These are phyloP conservation scores for Vesta saturnalis DNA, from an alignment of 2,888 invertebrate species.

Conservation along the genomic window DNA sequence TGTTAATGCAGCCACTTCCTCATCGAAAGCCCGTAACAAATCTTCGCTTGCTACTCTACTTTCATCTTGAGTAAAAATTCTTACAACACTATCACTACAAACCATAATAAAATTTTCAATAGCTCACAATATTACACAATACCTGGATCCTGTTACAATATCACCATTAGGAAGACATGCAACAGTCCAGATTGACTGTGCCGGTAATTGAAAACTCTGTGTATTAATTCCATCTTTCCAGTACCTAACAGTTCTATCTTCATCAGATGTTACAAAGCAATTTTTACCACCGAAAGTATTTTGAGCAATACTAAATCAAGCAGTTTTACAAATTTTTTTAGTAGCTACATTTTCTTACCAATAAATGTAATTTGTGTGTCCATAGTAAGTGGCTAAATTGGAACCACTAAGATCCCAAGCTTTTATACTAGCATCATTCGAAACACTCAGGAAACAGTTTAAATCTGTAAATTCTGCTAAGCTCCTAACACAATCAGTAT, in stretches of 20 bases:
- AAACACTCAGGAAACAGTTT: constrained; percentile 86
- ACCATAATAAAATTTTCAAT: not conserved
- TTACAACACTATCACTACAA: constrained; percentile 84
- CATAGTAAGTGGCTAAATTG: constrained; percentile 78
- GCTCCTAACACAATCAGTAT: constrained; percentile 91
- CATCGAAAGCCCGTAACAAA: constrained; percentile 73
- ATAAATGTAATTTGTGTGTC: constrained; percentile 92
- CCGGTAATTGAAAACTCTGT: constrained; percentile 79
- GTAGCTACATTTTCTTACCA: constrained; percentile 45
- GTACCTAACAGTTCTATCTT: constrained; percentile 85
- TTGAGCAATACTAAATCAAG: constrained; percentile 65
- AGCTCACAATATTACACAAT: constrained; percentile 10
- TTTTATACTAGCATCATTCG: constrained; percentile 90
- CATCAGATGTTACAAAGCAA: constrained; percentile 85
- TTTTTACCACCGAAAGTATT: constrained; percentile 66
- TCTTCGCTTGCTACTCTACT: constrained; percentile 74
- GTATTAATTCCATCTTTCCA: constrained; percentile 76
- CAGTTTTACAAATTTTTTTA: not conserved
- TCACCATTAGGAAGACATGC: constrained; percentile 86
- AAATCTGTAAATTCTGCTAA: constrained; percentile 73
- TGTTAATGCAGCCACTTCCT: constrained; percentile 74
- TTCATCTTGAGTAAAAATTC: constrained; percentile 84
- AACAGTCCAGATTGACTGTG: constrained; percentile 91
- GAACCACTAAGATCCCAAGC: constrained; percentile 86
- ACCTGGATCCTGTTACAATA: constrained; percentile 80